Conservation (phyloP, 1,140 invertebrate species). For the Xylocopa sonorina region DNA sequence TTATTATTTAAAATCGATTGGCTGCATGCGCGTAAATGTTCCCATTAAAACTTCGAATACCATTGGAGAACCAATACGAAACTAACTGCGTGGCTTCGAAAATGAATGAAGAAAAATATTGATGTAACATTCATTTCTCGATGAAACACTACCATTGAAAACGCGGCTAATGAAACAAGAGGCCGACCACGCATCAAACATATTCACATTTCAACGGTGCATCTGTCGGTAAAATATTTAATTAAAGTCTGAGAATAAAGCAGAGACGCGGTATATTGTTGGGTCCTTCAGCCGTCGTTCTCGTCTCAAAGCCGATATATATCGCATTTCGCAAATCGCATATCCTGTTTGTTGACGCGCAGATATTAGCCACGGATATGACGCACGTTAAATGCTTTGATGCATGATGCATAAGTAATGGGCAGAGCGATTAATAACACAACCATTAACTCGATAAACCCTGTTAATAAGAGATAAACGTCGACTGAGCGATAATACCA, state of each 20-base stretch:
- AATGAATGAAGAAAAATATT: too few species aligned
- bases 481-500: constrained; percentile 46
- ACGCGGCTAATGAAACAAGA: not conserved
- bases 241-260: not conserved
- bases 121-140: too few species aligned
- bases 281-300: not conserved
- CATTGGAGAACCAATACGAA: too few species aligned
- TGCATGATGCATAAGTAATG: constrained; percentile 61
- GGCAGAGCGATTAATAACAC: constrained; percentile 48
- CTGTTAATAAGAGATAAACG: constrained; percentile 67
- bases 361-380: constrained; percentile 26
- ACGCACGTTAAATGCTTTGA: constrained; percentile 50
- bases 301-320: not conserved
- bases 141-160: not conserved
- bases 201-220: not conserved
- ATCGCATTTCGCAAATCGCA: constrained; percentile 11
- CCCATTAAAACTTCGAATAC: not conserved
- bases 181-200: not conserved
- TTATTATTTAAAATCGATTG: too few species aligned
- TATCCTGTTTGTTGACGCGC: not conserved
- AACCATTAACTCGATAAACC: constrained; percentile 60
- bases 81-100: too few species aligned
- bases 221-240: not conserved
- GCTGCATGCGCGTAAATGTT: too few species aligned
- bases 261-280: not conserved